Base-by-base conservation (phyloP, 2,113 vertebrate species). In the Columbina picui region DNA sequence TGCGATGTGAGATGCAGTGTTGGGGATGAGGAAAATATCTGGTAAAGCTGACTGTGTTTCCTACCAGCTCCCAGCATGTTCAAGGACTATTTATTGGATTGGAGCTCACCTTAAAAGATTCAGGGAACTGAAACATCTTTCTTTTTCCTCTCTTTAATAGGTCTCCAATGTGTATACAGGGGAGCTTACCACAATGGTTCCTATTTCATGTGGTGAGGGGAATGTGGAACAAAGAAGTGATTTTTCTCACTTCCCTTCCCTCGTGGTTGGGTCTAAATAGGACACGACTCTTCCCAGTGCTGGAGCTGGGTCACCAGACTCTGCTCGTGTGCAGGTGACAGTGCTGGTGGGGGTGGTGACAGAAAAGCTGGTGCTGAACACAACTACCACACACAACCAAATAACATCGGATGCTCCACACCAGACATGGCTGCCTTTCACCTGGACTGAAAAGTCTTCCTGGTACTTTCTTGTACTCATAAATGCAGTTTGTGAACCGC, bases 111-210 rank as follows among this genome's bases (percentile, higher is more conserved):
- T 61, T n/a, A 53, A 39, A 76, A 68, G 3, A 2, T 12, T 57
- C n/a, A 59, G 12, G 10, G n/a, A 55, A 25, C 49, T 5, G 32
- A 67, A 86, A 30, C 9, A 26, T 18, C 7, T 88, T 76, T 30
- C 18, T 23, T 39, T 38, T 64, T 49, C 27, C 13, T 64, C 1
- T 50, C 55, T 63, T 16, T 17, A 67, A 20, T 0, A 55, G 14
- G 1, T 45, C 41, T 56, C 5, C 12, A 61, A 27, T 1, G 0
- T 11, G 6, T 59, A 38, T 50, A 6, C 1, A 39, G 45, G n/a
- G 26, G n/a, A 69, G 7, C 34, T 74, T 23, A 32, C 25, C 25
- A 12, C 26, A 21, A 9, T 18, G 2, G 4, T 49, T 71, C 71
- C 61, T 41, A 10, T 75, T 82, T 59, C 25, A 1, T 38, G 32